Base-by-base conservation (phyloP, 2,113 vertebrate genomes). In the Todiramphus saurophagus region DNA sequence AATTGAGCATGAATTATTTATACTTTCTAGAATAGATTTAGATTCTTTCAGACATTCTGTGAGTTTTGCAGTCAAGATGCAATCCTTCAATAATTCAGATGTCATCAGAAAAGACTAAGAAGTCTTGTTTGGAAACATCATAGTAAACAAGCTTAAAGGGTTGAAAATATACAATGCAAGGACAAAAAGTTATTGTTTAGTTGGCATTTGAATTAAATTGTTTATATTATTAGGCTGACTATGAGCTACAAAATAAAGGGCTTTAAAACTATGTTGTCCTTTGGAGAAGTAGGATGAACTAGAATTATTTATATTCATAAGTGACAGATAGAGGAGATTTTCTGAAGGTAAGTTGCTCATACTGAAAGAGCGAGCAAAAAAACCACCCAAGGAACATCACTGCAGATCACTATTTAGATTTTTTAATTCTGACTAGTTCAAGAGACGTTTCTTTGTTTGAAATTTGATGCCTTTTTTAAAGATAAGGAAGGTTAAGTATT, bases 11-110 rank as follows among this genome's bases (percentile, higher is more conserved):
- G 91, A 96, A 95, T 97, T 95, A 97, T 97, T 97, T 94, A 97
- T 96, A 66, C 23, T 18, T 68, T 87, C 37, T 94, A 43, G 80
- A 95, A 97, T 68, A 97, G 89, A 97, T 96, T 96, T 87, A 96
- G 72, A 88, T 93, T 93, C 83, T 89, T 96, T 86, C 63, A 95
- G 95, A 91, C 87, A 86, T 87, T 94, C 81, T 87, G 56, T 51
- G 81, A 96, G 93, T 97, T 96, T 94, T 94, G 73, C 72, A 96
- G 96, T 97, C 89, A 96, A 84, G 87, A 96, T 90, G 62, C 59
- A 96, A 93, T 97, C 77, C 89, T 94, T 96, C 95, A 97, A 95
- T 97, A 97, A 97, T 95, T 97, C 97, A 97, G 59, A 93, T 95
- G 85, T 95, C 95, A 97, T 96, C 91, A 92, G 83, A 91, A 82